phyloP scores from a whole-genome alignment of 2,888 invertebrate genomes.

The Hoplodrina ambigua region DNA sequence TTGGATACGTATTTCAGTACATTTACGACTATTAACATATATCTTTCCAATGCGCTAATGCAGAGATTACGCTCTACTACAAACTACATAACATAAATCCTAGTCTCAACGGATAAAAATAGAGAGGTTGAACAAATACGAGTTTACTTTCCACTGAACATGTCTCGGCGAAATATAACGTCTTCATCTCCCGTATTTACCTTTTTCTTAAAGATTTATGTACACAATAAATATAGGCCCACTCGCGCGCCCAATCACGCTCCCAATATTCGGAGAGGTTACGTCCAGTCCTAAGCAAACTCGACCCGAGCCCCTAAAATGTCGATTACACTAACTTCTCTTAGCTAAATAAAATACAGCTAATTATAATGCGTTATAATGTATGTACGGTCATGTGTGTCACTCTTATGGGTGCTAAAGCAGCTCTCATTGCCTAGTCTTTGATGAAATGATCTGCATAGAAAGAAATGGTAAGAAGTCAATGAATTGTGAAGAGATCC shows the following conservation, averaged over 20 bases:
- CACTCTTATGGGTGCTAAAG: background rate
- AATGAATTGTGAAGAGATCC: conserved; percentile 32
- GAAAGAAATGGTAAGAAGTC: conserved; percentile 20
- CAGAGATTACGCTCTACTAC: conserved; percentile 48
- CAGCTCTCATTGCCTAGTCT: conserved; percentile 10
- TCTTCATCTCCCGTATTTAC: conserved; percentile 73
- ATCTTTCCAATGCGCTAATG: conserved; percentile 34
- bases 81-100: conserved; percentile 54
- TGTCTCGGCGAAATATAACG: conserved; percentile 68
- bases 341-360: conserved; percentile 47
- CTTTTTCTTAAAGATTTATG: conserved; percentile 84
- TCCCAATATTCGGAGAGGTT: conserved; percentile 75
- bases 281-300: conserved; percentile 85
- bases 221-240: conserved; percentile 81
- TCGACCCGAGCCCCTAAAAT: conserved; percentile 75
- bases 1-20: background rate
- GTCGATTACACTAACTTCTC: conserved; percentile 64
- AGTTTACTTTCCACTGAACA: conserved; percentile 65
- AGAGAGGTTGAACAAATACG: conserved; percentile 57
- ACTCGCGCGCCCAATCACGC: conserved; percentile 82
- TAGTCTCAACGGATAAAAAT: conserved; percentile 50
- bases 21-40: conserved; percentile 3
- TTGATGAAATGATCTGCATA: conserved; percentile 23
- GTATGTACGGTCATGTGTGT: conserved; percentile 48
- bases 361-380: conserved; percentile 54